These are phyloP conservation scores for Julus scanicus DNA, from an alignment of 2,888 invertebrate genomes.

Conservation along the genomic window DNA sequence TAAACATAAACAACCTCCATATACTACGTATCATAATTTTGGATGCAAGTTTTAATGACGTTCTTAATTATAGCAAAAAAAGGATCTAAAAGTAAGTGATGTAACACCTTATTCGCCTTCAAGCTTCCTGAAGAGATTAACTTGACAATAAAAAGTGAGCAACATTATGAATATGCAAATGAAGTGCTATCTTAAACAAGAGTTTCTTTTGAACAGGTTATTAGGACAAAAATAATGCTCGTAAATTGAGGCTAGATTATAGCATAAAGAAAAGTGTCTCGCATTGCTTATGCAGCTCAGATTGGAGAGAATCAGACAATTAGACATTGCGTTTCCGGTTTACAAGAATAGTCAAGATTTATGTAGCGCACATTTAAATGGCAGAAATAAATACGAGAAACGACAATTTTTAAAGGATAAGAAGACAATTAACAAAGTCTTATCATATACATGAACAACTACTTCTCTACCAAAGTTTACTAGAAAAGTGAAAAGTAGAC, in stretches of 20 bases:
- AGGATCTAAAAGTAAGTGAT: background rate
- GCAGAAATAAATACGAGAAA: background rate
- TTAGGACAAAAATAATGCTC: conserved; percentile 1
- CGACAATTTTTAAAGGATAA: background rate
- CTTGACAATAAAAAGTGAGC: background rate
- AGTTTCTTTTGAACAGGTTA: background rate
- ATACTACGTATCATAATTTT: too few species aligned
- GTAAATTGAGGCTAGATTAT: background rate
- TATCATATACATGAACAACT: background rate
- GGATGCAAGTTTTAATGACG: too few species aligned
- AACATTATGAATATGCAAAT: background rate
- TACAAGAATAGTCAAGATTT: background rate
- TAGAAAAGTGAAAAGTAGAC: too few species aligned
- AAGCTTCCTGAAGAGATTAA: background rate
- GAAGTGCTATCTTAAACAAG: background rate
- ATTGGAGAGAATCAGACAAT: background rate
- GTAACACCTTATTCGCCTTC: background rate
- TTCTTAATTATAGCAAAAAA: background rate
- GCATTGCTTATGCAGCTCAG: background rate
- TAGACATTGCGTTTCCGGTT: background rate
- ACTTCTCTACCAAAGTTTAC: too few species aligned
- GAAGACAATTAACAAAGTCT: background rate
- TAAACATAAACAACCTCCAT: too few species aligned
- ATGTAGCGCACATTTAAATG: background rate
- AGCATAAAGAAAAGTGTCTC: background rate